A percentile compares a stretch with the other conserved stretches of the same genome.
Evolutionary conservation across 2,113 vertebrate species (phyloP).

Genomic region (Callithrix jacchus): DNA sequence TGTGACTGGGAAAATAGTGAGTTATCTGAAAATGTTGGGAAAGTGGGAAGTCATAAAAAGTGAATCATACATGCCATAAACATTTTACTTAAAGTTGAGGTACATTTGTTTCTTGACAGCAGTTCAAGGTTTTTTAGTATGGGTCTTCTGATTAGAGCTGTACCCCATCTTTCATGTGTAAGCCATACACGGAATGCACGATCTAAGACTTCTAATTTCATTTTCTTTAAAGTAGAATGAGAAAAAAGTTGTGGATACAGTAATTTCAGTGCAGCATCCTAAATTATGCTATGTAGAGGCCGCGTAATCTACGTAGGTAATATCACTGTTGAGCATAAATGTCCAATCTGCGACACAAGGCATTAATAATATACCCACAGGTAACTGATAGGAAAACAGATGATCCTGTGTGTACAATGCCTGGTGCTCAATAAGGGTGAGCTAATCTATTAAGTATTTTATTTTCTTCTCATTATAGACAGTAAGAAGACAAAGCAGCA

Average conservation of each 20-base stretch:
- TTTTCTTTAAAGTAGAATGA: slow-evolving; percentile 36
- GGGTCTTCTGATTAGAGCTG: background rate
- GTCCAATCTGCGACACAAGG: background rate
- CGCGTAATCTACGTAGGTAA: background rate
- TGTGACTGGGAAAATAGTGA: background rate
- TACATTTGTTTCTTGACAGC: background rate
- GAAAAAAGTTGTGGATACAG: background rate
- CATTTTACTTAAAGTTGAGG: slow-evolving; percentile 32
- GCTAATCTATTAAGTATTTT: background rate
- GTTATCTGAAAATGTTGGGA: slow-evolving; percentile 20
- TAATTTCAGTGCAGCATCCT: background rate
- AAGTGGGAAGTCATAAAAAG: background rate
- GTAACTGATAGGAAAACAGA: background rate
- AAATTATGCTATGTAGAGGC: background rate
- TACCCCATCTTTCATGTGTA: background rate
- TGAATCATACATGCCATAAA: background rate
- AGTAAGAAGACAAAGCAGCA: background rate
- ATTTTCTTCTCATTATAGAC: background rate
- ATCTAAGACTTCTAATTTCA: background rate
- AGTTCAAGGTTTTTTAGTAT: background rate
- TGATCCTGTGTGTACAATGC: background rate
- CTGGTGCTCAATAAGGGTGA: background rate
- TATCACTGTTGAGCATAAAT: background rate
- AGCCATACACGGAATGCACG: background rate
- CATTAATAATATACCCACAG: background rate